A percentile compares a stretch with the other conserved stretches of the same genome.
phyloP scores from a whole-genome alignment of 2,113 vertebrate species.

The Lynx canadensis region DNA sequence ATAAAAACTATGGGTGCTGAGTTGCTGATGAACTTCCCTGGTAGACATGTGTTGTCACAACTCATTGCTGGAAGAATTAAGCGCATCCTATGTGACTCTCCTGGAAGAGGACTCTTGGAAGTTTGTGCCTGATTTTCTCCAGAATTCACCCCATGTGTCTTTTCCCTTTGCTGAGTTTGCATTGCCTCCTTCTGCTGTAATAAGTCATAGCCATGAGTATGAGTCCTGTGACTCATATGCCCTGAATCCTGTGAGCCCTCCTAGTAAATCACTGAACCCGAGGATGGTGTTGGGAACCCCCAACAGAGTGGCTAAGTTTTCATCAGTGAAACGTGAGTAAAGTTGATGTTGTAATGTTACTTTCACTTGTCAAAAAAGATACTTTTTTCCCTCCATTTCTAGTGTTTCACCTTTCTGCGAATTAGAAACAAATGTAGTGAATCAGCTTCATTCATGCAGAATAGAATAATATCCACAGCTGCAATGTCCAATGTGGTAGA shows the following conservation, averaged over 20 bases:
- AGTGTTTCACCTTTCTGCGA: not conserved
- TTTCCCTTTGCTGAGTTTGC: not conserved
- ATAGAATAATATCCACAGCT: not conserved
- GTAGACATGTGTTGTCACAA: not conserved
- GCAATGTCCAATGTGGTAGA: not conserved
- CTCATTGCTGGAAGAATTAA: not conserved
- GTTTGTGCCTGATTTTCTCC: not conserved
- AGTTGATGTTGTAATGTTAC: not conserved
- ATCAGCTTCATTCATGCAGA: not conserved
- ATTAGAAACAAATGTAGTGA: not conserved
- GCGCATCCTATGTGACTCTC: not conserved
- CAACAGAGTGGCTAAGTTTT: not conserved
- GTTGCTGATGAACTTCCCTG: not conserved
- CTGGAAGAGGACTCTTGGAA: not conserved
- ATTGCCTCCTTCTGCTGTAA: not conserved
- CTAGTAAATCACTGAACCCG: not conserved
- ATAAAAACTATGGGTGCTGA: not conserved
- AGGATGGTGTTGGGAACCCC: not conserved
- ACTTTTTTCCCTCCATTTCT: not conserved
- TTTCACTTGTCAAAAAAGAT: constrained; percentile 23
- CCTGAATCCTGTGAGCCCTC: not conserved
- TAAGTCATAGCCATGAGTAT: not conserved
- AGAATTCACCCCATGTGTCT: not conserved
- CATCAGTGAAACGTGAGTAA: not conserved
- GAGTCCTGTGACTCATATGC: not conserved